Percentiles rank a stretch among this genome's conserved stretches.
Conservation (phyloP, 2,797 vertebrate species). For the Cygnus olor region DNA sequence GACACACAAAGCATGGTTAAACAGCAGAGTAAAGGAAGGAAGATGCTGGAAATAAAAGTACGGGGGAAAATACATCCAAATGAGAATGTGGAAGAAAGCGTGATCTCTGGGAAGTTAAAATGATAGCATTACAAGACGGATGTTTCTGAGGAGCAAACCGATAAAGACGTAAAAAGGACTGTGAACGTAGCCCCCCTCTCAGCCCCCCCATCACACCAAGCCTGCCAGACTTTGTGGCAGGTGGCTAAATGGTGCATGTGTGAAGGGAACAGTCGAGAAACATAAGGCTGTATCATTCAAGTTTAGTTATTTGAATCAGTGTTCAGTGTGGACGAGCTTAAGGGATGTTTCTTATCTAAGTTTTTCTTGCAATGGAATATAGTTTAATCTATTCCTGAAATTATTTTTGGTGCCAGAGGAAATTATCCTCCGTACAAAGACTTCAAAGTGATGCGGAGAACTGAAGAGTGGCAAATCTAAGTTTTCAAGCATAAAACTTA, state of each 20-base stretch:
- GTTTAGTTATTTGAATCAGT: neutral
- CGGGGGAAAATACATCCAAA: neutral
- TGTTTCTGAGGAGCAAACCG: neutral
- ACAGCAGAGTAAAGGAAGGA: neutral
- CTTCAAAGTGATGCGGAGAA: neutral
- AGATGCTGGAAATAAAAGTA: neutral
- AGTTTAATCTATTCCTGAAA: neutral
- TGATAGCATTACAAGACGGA: neutral
- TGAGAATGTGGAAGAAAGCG: neutral
- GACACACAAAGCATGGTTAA: neutral
- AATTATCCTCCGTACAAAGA: neutral
- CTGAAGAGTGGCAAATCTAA: neutral
- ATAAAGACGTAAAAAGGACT: neutral
- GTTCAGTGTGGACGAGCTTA: neutral
- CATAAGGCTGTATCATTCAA: neutral
- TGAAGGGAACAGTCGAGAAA: constrained; percentile 11
- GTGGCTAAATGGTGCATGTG: neutral
- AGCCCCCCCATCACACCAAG: neutral
- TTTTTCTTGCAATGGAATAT: neutral
- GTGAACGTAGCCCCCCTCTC: neutral
- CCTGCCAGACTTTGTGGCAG: neutral
- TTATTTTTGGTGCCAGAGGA: neutral
- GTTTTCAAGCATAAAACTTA: neutral
- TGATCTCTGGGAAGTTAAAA: neutral
- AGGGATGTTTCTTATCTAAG: neutral